Conservation (phyloP, 2,888 invertebrate species). For the Cistogaster globosa region DNA sequence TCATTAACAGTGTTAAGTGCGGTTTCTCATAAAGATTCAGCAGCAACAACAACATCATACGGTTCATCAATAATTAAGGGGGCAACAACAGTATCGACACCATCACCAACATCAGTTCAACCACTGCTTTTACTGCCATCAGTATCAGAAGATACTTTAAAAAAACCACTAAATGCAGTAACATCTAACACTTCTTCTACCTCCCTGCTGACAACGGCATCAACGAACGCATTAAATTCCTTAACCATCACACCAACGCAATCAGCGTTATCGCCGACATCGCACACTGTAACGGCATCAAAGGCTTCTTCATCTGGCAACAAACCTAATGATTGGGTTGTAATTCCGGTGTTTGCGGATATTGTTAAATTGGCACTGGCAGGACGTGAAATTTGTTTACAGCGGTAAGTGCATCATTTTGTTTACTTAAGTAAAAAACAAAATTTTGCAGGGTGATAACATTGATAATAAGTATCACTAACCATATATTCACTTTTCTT, state of each 20-base stretch:
- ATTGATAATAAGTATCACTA: slow-evolving; percentile 51
- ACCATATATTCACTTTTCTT: slow-evolving; percentile 4
- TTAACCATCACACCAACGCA: slow-evolving; percentile 28
- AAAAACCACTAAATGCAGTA: slow-evolving; percentile 37
- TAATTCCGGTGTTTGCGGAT: slow-evolving; percentile 83
- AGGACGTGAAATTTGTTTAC: slow-evolving; percentile 82
- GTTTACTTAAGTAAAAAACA: slow-evolving; percentile 46
- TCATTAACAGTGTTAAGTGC: slow-evolving; percentile 71
- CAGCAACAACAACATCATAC: slow-evolving; percentile 59
- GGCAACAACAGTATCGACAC: slow-evolving; percentile 50
- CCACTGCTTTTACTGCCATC: slow-evolving; percentile 38
- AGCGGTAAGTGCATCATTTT: slow-evolving; percentile 78
- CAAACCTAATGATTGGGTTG: slow-evolving; percentile 83
- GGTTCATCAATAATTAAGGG: slow-evolving; percentile 60
- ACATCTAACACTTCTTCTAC: slow-evolving; percentile 49
- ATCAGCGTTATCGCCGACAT: slow-evolving; percentile 62
- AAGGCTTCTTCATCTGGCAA: slow-evolving; percentile 60
- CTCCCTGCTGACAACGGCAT: slow-evolving; percentile 61
- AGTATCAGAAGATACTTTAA: slow-evolving; percentile 46
- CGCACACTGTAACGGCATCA: slow-evolving; percentile 58
- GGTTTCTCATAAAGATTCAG: slow-evolving; percentile 68
- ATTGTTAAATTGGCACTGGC: slow-evolving; percentile 83
- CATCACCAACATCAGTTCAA: slow-evolving; percentile 37
- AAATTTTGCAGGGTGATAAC: slow-evolving; percentile 40
- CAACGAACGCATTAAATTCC: slow-evolving; percentile 64